Evolutionary conservation across 2,888 invertebrate genomes (phyloP).

Genomic region (Ceramica pisi): DNA sequence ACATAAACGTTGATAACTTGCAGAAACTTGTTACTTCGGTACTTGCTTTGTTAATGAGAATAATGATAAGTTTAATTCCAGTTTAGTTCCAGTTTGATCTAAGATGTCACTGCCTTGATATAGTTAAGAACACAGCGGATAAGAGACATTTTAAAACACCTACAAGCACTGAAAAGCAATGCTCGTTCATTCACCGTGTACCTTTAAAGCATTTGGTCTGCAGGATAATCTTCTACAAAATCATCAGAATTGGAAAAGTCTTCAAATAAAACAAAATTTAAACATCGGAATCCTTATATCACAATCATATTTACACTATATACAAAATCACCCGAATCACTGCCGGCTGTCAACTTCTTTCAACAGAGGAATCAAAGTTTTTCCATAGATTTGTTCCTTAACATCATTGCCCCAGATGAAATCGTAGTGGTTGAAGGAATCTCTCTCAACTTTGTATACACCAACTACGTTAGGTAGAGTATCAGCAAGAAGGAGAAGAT

Average conservation of each 20-base stretch:
- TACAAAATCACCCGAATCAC: conserved; percentile 25
- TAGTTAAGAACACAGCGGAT: no score
- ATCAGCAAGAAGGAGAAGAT: conserved; percentile 66
- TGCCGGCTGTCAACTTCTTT: conserved; percentile 67
- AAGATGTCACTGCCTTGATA: not conserved
- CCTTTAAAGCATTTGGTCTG: no score
- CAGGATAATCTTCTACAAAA: no score
- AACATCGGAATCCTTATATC: conserved; percentile 19
- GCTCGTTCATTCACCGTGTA: no score
- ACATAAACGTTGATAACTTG: not conserved
- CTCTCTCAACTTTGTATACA: conserved; percentile 57
- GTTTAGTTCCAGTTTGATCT: not conserved
- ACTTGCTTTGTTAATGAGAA: not conserved
- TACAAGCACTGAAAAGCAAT: no score
- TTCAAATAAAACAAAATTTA: conserved; percentile 37
- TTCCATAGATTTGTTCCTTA: conserved; percentile 67
- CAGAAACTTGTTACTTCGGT: not conserved
- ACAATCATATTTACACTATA: conserved; percentile 48
- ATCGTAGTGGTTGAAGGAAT: conserved; percentile 65
- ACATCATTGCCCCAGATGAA: conserved; percentile 71
- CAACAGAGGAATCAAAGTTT: conserved; percentile 62
- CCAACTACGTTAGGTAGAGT: conserved; percentile 67
- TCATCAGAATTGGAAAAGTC: no score
- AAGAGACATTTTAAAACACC: no score
- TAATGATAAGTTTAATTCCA: not conserved